These are phyloP conservation scores for Mustela lutreola DNA, from an alignment of 2,113 vertebrate genomes.

Conservation along the genomic window DNA sequence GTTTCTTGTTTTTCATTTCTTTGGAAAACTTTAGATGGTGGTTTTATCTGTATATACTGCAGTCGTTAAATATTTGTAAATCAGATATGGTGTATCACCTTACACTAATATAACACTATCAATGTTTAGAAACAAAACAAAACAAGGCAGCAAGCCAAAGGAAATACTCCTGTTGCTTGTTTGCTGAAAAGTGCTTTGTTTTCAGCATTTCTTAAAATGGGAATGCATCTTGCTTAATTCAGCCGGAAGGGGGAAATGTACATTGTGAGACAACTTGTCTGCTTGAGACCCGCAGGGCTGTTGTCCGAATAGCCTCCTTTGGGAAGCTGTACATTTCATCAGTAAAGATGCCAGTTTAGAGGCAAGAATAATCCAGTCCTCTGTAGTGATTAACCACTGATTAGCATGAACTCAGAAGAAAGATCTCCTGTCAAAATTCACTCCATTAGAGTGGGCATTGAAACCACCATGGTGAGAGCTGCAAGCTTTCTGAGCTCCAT, in stretches of 20 bases:
- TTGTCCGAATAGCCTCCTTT: background rate
- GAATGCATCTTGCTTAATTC: background rate
- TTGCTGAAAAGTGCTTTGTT: conserved; percentile 3
- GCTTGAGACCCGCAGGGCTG: background rate
- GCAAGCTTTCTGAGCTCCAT: background rate
- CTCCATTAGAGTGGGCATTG: background rate
- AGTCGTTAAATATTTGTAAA: conserved; percentile 38
- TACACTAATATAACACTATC: background rate
- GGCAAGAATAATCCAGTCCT: background rate
- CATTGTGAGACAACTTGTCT: background rate
- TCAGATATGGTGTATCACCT: background rate
- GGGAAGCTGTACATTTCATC: background rate
- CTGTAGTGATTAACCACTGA: background rate
- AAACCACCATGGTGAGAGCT: background rate
- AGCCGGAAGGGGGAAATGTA: background rate
- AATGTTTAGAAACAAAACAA: conserved; percentile 42
- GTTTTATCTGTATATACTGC: background rate
- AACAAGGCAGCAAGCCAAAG: background rate
- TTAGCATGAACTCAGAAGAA: conserved; percentile 4
- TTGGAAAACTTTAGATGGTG: background rate
- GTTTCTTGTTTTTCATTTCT: background rate
- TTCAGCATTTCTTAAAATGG: background rate
- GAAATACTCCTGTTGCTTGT: background rate
- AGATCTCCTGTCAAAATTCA: background rate
- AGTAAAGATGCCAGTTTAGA: background rate